Conservation (phyloP, 2,797 vertebrate genomes). For the Delichon dasypus region DNA sequence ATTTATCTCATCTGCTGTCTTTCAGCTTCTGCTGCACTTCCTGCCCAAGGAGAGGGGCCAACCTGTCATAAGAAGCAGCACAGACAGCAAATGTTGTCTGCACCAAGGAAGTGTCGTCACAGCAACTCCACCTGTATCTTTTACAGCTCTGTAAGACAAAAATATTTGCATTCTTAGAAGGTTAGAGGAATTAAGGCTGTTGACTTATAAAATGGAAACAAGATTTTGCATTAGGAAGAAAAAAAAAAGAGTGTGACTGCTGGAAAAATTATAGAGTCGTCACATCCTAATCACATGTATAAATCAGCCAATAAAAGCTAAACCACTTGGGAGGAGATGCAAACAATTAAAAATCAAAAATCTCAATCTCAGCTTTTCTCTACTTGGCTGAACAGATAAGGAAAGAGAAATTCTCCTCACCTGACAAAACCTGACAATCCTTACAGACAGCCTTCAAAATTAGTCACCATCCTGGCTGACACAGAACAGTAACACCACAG, state of each 20-base stretch:
- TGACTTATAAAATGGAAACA: neutral
- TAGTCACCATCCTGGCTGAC: neutral
- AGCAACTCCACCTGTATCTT: constrained; percentile 10
- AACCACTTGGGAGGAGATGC: neutral
- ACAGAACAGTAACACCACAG: neutral
- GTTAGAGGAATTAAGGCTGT: neutral
- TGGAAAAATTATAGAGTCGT: neutral
- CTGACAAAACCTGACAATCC: neutral
- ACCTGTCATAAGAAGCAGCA: neutral
- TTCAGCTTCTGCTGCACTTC: neutral
- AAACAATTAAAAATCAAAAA: neutral
- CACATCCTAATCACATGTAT: neutral
- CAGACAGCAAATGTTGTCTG: neutral
- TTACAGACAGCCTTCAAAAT: neutral
- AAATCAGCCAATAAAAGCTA: neutral
- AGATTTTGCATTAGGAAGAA: neutral
- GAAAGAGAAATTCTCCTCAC: neutral
- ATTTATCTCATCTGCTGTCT: neutral
- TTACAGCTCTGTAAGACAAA: neutral
- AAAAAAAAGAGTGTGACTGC: neutral
- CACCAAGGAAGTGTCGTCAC: neutral
- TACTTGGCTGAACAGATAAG: neutral
- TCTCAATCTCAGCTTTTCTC: neutral
- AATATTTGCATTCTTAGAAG: neutral
- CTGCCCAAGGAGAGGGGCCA: rapidly evolving